Evolutionary conservation across 2,113 vertebrate genomes (phyloP), one percentile per base, ranked within the genome.

Genomic region (Nycticebus coucang): DNA sequence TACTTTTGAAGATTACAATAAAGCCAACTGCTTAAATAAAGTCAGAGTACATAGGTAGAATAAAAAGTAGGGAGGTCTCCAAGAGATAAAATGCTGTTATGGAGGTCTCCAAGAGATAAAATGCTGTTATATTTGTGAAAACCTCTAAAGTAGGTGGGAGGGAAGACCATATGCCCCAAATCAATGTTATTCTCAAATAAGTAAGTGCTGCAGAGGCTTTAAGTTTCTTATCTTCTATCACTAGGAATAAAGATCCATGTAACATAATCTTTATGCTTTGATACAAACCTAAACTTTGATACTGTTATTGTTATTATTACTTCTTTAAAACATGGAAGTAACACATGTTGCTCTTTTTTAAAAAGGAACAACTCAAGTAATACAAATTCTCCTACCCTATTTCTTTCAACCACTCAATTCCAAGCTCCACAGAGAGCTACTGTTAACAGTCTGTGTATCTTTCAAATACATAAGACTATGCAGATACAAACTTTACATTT

Each of bases 141-240:
- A 87, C 35, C 18, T 79, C 17, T 33, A 5, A 72, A 72, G 28
- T 59, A 24, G 50, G 71, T 4, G 35, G 21, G 45, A 80, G 24
- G 30, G 60, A n/a, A 82, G 41, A 91, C 22, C 33, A 41, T 30
- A 83, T 41, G 12, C 17, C 78, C 24, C 62, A 35, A 91, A 68
- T 35, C 41, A 88, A n/a, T 57, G 14, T 55, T 84, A 93, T 75
- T 80, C 11, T 84, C 86, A 80, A 92, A 72, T 60, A 94, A 80
- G 26, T 60, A 94, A 80, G 26, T 37, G 18, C 30, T 87, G 35
- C 45, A 84, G 79, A 89, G 37, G 33, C 1, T n/a, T 35, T 37
- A 77, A 45, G 33, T 72, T 81, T 33, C 68, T 0, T 50, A 53
- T 89, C 79, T 87, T 79, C 45, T 66, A 26, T 22, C 37, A 89